phyloP scores from a whole-genome alignment of 2,888 invertebrate genomes.

The Leptopilina syphax region DNA sequence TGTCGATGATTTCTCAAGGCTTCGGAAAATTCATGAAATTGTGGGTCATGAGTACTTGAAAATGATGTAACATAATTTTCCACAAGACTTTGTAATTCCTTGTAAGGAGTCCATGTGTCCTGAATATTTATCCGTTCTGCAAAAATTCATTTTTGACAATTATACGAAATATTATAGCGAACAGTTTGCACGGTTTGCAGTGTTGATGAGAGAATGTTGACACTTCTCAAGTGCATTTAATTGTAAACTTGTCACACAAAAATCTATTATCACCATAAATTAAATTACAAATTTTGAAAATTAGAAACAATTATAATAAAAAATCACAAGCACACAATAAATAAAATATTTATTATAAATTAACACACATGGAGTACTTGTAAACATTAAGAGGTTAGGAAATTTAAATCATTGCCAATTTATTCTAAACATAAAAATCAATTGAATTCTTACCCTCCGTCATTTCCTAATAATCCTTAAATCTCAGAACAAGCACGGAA shows the following conservation, averaged over 20 bases:
- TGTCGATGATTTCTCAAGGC: slow-evolving; percentile 89
- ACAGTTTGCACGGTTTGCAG: too few relatives aligned
- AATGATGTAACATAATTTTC: slow-evolving; percentile 82
- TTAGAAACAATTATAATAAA: too few relatives aligned
- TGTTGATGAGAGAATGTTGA: too few relatives aligned
- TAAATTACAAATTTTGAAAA: too few relatives aligned
- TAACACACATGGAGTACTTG: not conserved
- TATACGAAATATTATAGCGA: too few relatives aligned
- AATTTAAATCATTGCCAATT: not conserved
- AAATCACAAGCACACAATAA: not conserved
- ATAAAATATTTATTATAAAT: not conserved
- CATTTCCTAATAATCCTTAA: slow-evolving; percentile 10
- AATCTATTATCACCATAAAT: too few relatives aligned
- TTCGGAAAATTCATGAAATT: slow-evolving; percentile 84
- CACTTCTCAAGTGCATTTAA: too few relatives aligned
- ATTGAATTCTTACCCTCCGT: slow-evolving; percentile 15
- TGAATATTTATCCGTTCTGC: slow-evolving; percentile 78
- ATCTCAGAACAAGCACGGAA: not conserved
- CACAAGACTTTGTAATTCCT: slow-evolving; percentile 85
- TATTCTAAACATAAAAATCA: not conserved
- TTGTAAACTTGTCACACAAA: too few relatives aligned
- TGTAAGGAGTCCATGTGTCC: slow-evolving; percentile 92
- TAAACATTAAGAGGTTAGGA: not conserved
- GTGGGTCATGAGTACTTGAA: slow-evolving; percentile 79
- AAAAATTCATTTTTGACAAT: slow-evolving; percentile 18